A percentile compares a stretch with the other conserved stretches of the same genome.
phyloP scores from a whole-genome alignment of 2,888 invertebrate genomes.

The Crocallis elinguaria region DNA sequence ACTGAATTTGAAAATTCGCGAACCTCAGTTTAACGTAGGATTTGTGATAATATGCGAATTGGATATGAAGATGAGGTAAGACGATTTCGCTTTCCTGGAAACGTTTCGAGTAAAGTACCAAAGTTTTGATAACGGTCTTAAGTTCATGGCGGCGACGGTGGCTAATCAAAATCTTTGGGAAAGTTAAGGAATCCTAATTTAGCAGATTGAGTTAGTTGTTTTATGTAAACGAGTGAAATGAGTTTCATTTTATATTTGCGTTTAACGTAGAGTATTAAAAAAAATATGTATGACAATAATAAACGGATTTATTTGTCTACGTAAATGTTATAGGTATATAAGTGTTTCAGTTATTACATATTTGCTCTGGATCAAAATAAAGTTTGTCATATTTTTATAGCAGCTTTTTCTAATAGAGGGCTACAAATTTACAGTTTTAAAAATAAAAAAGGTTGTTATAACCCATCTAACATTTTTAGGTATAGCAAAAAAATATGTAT shows the following conservation, averaged over 20 bases:
- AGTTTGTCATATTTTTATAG: too few species aligned
- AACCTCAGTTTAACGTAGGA: slow-evolving; percentile 62
- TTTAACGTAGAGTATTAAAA: neutral
- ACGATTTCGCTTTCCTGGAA: slow-evolving; percentile 47
- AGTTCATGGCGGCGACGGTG: slow-evolving; percentile 45
- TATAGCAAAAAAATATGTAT: too few species aligned
- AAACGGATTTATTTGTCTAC: too few species aligned
- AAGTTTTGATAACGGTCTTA: slow-evolving; percentile 70
- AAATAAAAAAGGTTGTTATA: too few species aligned
- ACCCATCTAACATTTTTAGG: too few species aligned
- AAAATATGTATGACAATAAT: too few species aligned
- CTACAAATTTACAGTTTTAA: too few species aligned
- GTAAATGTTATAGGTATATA: too few species aligned
- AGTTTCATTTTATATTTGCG: slow-evolving; percentile 9
- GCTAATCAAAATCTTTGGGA: slow-evolving; percentile 57
- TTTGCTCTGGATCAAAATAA: too few species aligned
- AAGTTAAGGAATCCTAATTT: slow-evolving; percentile 69
- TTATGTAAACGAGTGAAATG: slow-evolving; percentile 25
- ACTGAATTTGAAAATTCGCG: slow-evolving; percentile 56
- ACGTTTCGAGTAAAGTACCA: slow-evolving; percentile 56
- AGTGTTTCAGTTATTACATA: too few species aligned
- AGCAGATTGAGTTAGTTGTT: slow-evolving; percentile 49
- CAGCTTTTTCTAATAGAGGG: too few species aligned
- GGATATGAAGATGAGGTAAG: slow-evolving; percentile 63
- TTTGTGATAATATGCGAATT: slow-evolving; percentile 70